Percentiles rank a stretch among this genome's conserved stretches.
Evolutionary conservation across 2,888 invertebrate species (phyloP).

Genomic region (Pseudoips prasinana): DNA sequence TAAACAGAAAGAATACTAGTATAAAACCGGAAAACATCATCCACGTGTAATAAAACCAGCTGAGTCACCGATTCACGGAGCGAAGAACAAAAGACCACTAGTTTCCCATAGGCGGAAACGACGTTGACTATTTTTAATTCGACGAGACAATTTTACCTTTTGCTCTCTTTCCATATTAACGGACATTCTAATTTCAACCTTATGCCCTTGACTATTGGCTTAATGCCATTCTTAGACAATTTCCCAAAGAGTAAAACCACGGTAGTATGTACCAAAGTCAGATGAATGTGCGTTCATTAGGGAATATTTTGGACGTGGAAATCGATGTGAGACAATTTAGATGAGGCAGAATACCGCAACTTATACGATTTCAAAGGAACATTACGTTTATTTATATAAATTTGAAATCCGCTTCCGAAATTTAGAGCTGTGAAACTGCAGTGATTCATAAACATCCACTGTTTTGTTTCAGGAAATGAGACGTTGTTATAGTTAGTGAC

Average conservation of each 20-base stretch:
- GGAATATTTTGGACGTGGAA: conserved; percentile 58
- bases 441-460: too few relatives aligned
- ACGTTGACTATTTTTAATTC: conserved; percentile 68
- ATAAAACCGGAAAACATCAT: conserved; percentile 28
- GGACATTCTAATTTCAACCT: conserved; percentile 51
- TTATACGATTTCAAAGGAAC: conserved; percentile 45
- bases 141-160: conserved; percentile 54
- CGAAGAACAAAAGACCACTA: conserved; percentile 65
- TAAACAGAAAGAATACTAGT: conserved; percentile 14
- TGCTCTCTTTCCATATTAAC: conserved; percentile 33
- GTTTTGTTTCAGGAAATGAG: too few relatives aligned
- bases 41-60: conserved; percentile 37
- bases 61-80: conserved; percentile 40
- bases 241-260: conserved; percentile 24
- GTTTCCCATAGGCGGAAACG: conserved; percentile 73
- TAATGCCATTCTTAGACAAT: conserved; percentile 11
- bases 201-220: conserved; percentile 37
- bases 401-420: conserved; percentile 19
- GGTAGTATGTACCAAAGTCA: conserved; percentile 25
- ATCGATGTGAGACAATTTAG: conserved; percentile 46
- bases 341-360: conserved; percentile 46
- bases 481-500: not conserved
- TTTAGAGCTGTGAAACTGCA: too few relatives aligned
- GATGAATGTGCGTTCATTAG: conserved; percentile 57
- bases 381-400: conserved; percentile 28